Percentiles rank a stretch among this genome's conserved stretches.
These are phyloP conservation scores for Passer montanus DNA, from an alignment of 2,113 vertebrate species.

Conservation along the genomic window DNA sequence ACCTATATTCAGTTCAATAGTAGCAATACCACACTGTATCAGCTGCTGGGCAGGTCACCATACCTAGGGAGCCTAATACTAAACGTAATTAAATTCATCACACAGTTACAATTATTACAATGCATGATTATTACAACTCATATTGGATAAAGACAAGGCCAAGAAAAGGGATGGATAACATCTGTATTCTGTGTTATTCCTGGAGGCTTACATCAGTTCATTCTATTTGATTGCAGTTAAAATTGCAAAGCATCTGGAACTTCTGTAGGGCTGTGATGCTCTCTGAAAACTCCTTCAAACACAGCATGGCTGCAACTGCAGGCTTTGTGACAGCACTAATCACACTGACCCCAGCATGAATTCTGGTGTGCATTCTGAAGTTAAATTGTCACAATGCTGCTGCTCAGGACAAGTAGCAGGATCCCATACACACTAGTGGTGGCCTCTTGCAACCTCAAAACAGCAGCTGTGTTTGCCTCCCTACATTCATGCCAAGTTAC, in stretches of 20 bases:
- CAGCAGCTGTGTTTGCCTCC: slow-evolving; percentile 4
- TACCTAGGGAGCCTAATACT: not conserved
- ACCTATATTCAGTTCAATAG: not conserved
- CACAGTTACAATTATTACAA: not conserved
- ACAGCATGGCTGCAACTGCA: not conserved
- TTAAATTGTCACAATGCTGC: not conserved
- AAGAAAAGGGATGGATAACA: not conserved
- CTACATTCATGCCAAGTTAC: not conserved
- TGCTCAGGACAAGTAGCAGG: not conserved
- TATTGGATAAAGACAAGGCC: not conserved
- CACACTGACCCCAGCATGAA: not conserved
- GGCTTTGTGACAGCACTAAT: not conserved
- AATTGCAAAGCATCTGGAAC: not conserved
- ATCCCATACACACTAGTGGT: not conserved
- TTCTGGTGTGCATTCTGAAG: not conserved
- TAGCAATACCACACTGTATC: not conserved
- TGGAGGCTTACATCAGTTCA: not conserved
- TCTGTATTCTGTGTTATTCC: not conserved
- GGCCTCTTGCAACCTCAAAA: slow-evolving; percentile 13
- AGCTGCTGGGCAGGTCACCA: not conserved
- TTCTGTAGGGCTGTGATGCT: not conserved
- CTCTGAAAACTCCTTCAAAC: not conserved
- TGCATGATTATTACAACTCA: not conserved
- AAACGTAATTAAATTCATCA: not conserved
- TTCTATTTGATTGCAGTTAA: not conserved